Conservation (phyloP, 2,113 vertebrate genomes). For the Cynocephalus volans region DNA sequence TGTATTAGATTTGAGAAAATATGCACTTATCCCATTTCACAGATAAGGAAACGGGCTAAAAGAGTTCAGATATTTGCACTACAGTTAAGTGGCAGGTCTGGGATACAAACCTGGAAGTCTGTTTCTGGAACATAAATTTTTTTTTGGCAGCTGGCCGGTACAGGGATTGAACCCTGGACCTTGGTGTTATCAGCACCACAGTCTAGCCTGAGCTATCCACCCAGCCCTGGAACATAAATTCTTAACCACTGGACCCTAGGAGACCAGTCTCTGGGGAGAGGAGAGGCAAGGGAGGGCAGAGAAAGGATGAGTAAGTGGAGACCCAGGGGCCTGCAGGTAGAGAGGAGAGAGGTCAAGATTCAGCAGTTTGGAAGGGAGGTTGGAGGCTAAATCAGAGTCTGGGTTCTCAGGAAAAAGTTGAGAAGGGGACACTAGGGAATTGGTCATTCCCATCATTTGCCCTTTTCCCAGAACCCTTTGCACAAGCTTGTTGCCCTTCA, state of each 20-base stretch:
- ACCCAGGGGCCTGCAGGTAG: not conserved
- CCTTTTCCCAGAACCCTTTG: conserved; percentile 26
- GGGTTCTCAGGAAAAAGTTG: not conserved
- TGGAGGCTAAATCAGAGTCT: not conserved
- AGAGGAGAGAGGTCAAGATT: not conserved
- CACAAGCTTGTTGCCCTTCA: not conserved
- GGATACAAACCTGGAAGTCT: conserved; percentile 4
- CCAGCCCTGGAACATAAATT: not conserved
- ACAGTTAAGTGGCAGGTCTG: not conserved
- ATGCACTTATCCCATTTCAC: conserved; percentile 13
- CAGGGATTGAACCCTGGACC: no score
- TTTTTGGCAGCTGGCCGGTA: no score
- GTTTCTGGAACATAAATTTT: not conserved
- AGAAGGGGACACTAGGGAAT: not conserved
- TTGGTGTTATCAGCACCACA: no score
- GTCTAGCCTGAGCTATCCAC: no score
- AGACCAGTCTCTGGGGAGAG: not conserved
- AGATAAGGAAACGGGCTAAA: conserved; percentile 6
- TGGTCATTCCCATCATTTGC: not conserved
- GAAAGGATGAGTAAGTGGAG: not conserved
- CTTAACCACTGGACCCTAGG: not conserved
- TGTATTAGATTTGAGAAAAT: conserved; percentile 1
- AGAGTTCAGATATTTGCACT: not conserved
- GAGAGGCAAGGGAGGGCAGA: not conserved
- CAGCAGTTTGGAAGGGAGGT: not conserved